Evolutionary conservation across 1,140 invertebrate genomes (phyloP).

Genomic region (Cephus cinctus): DNA sequence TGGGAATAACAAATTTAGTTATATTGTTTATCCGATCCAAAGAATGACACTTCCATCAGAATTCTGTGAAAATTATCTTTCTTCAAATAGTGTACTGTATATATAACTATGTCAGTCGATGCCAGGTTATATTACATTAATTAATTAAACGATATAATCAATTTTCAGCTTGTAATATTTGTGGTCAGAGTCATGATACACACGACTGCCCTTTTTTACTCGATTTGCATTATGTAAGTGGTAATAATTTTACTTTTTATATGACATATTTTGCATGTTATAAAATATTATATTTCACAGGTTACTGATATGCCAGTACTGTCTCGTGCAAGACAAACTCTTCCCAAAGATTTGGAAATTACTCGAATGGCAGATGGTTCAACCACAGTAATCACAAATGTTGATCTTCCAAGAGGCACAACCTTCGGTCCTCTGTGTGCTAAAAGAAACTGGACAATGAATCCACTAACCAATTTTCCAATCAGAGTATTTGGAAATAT

Average conservation of each 20-base stretch:
- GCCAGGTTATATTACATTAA: neutral
- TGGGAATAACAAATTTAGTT: no score
- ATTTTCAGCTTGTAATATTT: slow-evolving; percentile 44
- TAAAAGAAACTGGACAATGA: slow-evolving; percentile 39
- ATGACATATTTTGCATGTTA: neutral
- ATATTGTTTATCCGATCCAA: neutral
- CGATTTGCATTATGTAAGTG: slow-evolving; percentile 27
- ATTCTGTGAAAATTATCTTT: neutral
- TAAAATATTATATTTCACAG: slow-evolving; percentile 5
- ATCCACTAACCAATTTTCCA: slow-evolving; percentile 42
- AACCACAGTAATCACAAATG: slow-evolving; percentile 37
- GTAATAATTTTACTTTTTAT: neutral
- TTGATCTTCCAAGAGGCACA: slow-evolving; percentile 40
- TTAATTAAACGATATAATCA: neutral
- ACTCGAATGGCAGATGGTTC: slow-evolving; percentile 35
- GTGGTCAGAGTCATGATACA: slow-evolving; percentile 44
- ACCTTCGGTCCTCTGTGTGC: slow-evolving; percentile 55
- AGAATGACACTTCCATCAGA: neutral
- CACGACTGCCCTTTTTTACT: slow-evolving; percentile 45
- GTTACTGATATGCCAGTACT: slow-evolving; percentile 29
- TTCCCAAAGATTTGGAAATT: slow-evolving; percentile 45
- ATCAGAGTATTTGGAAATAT: slow-evolving; percentile 33
- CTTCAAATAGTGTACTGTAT: neutral
- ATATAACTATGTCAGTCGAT: neutral
- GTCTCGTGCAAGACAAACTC: slow-evolving; percentile 48